A percentile compares a stretch with the other conserved stretches of the same genome.
Evolutionary conservation across 2,888 invertebrate genomes (phyloP).

Genomic region (Rhabditophanes sp.): DNA sequence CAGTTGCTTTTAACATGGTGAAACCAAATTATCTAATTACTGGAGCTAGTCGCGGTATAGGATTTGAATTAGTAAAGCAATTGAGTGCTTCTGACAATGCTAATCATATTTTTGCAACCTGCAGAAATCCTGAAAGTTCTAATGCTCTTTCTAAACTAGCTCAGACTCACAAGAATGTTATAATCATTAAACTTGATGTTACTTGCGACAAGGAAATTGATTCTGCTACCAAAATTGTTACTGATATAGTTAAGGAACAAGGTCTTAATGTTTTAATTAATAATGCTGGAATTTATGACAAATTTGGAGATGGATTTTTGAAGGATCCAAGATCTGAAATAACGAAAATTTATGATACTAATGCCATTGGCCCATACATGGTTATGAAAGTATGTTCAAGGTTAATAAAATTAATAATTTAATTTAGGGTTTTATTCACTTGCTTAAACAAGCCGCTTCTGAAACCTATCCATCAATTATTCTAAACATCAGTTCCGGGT

Average conservation of each 20-base stretch:
- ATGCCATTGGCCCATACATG: conserved; percentile 7
- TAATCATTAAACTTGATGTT: conserved; percentile 12
- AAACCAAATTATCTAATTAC: conserved; percentile 66
- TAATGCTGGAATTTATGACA: conserved; percentile 65
- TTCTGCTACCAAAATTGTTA: conserved; percentile 8
- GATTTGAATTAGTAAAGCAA: conserved; percentile 66
- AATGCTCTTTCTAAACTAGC: conserved; percentile 8
- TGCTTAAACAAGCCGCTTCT: conserved; percentile 6
- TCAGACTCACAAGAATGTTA: not conserved
- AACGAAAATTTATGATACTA: conserved; percentile 5
- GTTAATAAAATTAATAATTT: not conserved
- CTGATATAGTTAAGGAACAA: conserved; percentile 51
- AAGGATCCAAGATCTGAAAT: conserved; percentile 2
- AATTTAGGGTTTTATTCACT: conserved; percentile 10
- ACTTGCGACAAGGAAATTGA: conserved; percentile 12
- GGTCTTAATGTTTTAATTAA: conserved; percentile 74
- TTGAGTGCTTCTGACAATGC: conserved; percentile 49
- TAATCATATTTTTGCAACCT: conserved; percentile 64
- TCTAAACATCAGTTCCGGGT: conserved; percentile 9
- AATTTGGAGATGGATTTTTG: conserved; percentile 60
- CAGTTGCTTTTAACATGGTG: no score
- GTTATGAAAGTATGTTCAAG: conserved; percentile 4
- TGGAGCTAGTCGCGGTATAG: conserved; percentile 74
- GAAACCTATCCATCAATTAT: conserved; percentile 2
- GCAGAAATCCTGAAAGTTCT: conserved; percentile 56